Percentiles rank a stretch among this genome's conserved stretches.
Conservation (phyloP, 2,113 vertebrate species). For the Dasyprocta punctata region DNA sequence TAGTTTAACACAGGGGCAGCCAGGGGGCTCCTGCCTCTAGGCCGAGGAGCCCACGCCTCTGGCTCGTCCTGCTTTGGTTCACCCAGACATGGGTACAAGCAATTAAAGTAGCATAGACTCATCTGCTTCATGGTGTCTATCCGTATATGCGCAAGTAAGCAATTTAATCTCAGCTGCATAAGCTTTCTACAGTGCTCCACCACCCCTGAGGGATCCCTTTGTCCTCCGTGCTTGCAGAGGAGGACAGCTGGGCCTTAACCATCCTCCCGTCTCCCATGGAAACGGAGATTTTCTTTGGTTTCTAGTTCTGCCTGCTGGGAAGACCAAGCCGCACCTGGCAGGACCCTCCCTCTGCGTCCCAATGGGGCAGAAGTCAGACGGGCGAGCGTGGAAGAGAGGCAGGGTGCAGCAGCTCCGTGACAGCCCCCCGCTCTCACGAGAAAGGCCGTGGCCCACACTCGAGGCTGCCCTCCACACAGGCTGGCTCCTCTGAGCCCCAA, state of each 20-base stretch:
- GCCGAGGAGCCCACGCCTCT: no score
- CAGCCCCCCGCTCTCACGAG: neutral
- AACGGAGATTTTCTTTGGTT: no score
- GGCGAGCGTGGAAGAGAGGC: neutral
- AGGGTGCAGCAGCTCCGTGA: no score
- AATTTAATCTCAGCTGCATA: neutral
- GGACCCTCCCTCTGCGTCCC: neutral
- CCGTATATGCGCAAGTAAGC: neutral
- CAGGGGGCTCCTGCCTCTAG: no score
- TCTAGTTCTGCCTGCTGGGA: neutral
- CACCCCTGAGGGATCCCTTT: neutral
- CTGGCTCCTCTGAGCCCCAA: rapidly evolving
- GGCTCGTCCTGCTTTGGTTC: neutral
- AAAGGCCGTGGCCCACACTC: no score
- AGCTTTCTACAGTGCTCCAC: neutral
- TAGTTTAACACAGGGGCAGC: neutral
- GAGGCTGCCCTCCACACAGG: no score
- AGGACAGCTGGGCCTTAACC: neutral
- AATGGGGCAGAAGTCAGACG: neutral
- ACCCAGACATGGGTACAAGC: neutral
- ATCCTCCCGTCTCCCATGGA: neutral
- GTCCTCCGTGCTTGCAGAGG: neutral
- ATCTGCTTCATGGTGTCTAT: neutral
- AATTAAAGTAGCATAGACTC: neutral
- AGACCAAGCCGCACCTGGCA: neutral